These are phyloP conservation scores for Cremastobaeus sp. DNA, from an alignment of 2,888 invertebrate species.

Conservation along the genomic window DNA sequence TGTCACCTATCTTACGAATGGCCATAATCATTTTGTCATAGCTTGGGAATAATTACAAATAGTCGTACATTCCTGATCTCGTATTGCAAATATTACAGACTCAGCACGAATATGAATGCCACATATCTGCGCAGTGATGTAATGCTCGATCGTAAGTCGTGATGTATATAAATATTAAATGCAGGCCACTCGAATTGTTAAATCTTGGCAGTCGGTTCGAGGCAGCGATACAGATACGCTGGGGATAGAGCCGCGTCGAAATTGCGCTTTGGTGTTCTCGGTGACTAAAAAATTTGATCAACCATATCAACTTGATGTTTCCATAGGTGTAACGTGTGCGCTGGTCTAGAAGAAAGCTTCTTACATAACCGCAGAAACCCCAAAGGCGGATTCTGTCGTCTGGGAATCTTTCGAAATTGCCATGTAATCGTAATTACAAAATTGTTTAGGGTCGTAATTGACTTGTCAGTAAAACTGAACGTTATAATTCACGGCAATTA, in stretches of 20 bases:
- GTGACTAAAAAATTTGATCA: too few relatives aligned
- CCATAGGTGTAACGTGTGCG: too few relatives aligned
- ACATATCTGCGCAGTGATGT: conserved; percentile 24
- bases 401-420: not conserved
- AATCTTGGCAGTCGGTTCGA: conserved; percentile 29
- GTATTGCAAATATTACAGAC: conserved; percentile 6
- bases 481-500: too few relatives aligned
- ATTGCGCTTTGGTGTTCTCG: too few relatives aligned
- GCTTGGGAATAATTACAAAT: conserved; percentile 15
- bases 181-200: conserved; percentile 19
- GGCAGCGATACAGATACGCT: too few relatives aligned
- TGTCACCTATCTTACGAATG: conserved; percentile 1
- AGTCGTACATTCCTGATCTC: conserved; percentile 11
- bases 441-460: conserved; percentile 13
- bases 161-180: conserved; percentile 20
- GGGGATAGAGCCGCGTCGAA: too few relatives aligned
- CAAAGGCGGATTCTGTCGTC: not conserved
- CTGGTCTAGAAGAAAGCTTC: too few relatives aligned
- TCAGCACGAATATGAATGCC: conserved; percentile 8
- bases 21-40: conserved; percentile 28
- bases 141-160: conserved; percentile 6
- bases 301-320: too few relatives aligned
- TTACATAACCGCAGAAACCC: too few relatives aligned
- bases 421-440: conserved; percentile 3
- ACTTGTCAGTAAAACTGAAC: not conserved